These are phyloP conservation scores for Odobenus rosmarus DNA, from an alignment of 2,113 vertebrate species.

Conservation along the genomic window DNA sequence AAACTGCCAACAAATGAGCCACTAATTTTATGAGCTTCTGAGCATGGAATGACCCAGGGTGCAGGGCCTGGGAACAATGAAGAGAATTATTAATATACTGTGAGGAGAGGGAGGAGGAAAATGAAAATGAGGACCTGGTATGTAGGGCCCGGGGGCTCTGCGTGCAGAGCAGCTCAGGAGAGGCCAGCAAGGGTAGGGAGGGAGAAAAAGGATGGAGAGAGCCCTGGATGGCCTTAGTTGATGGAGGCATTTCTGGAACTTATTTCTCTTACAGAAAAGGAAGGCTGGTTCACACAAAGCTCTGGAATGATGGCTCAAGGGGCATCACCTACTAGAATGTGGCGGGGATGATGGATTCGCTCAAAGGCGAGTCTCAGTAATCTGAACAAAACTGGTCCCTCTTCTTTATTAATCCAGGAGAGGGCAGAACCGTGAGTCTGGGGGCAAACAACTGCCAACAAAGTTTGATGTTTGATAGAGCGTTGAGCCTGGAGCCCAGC, in stretches of 20 bases:
- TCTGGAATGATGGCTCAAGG: background rate
- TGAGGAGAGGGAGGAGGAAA: background rate
- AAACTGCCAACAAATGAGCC: background rate
- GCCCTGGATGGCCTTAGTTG: background rate
- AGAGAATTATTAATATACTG: background rate
- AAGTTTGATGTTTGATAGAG: background rate
- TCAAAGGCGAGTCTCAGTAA: background rate
- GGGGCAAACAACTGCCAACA: background rate
- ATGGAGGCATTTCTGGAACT: background rate
- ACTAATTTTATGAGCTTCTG: background rate
- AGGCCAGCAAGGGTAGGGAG: background rate
- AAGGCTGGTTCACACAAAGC: background rate
- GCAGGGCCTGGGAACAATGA: background rate
- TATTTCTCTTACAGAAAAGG: background rate
- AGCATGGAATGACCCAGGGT: background rate
- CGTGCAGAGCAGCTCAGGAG: background rate
- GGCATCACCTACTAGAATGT: background rate
- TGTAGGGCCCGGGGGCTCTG: accelerated
- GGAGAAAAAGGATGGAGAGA: background rate
- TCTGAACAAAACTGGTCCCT: background rate
- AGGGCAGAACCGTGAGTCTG: background rate
- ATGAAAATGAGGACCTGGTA: background rate
- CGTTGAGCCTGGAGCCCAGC: background rate
- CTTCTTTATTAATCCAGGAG: background rate
- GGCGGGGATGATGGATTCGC: background rate